phyloP scores from a whole-genome alignment of 2,113 vertebrate species.

The Leptodactylus fuscus region DNA sequence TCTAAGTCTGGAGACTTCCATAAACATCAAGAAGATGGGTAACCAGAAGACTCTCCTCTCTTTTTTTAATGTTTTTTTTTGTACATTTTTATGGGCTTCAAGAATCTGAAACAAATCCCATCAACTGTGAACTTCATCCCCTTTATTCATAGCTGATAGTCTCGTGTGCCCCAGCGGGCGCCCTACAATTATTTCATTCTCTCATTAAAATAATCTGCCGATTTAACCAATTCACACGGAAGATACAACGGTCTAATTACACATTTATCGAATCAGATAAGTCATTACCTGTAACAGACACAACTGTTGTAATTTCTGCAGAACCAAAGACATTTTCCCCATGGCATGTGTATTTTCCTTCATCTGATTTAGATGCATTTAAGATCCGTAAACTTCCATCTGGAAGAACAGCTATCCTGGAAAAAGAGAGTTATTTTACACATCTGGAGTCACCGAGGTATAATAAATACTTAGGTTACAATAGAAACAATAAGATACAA shows the following conservation, averaged over 20 bases:
- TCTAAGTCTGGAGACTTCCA: no score
- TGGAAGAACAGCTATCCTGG: constrained; percentile 88
- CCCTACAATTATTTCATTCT: no score
- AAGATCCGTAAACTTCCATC: constrained; percentile 88
- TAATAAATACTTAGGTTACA: not conserved
- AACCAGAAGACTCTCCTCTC: no score
- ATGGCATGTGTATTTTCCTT: constrained; percentile 87
- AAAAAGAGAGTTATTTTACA: constrained; percentile 67
- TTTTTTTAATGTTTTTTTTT: no score
- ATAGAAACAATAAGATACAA: not conserved
- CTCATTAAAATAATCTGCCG: no score
- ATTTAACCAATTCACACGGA: not conserved
- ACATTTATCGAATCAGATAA: constrained; percentile 6
- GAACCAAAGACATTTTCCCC: constrained; percentile 91
- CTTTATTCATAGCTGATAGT: no score
- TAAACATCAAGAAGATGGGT: no score
- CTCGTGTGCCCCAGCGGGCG: no score
- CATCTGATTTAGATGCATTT: constrained; percentile 89
- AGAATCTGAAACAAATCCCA: no score
- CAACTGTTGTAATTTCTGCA: constrained; percentile 84
- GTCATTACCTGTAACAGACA: constrained; percentile 92
- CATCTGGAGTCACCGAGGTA: not conserved
- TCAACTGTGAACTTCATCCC: no score
- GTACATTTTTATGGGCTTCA: no score
- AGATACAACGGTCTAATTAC: not conserved